Evolutionary conservation across 2,113 vertebrate genomes (phyloP).

Genomic region (Cyanoramphus novaezelandiae): DNA sequence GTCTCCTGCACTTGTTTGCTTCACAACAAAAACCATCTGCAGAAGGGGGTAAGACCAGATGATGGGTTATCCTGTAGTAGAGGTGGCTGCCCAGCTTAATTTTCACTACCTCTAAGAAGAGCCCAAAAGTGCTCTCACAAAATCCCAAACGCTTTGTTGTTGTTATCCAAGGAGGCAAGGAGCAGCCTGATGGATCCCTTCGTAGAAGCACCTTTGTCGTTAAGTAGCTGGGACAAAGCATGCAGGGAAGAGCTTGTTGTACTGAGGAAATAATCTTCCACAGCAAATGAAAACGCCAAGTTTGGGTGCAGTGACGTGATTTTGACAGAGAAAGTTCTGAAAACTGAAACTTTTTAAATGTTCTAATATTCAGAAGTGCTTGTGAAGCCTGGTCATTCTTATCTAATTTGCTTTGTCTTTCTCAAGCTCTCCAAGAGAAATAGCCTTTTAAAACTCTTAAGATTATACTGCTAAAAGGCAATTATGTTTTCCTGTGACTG

Average conservation of each 20-base stretch:
- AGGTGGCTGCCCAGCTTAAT: background rate
- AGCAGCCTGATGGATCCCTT: background rate
- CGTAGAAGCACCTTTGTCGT: fast-evolving
- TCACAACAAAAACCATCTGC: background rate
- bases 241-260: background rate
- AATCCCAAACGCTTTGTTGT: background rate
- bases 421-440: background rate
- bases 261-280: background rate
- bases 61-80: background rate
- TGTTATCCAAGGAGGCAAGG: background rate
- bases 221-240: background rate
- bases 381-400: background rate
- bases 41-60: background rate
- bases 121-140: background rate
- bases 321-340: background rate
- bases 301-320: background rate
- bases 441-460: background rate
- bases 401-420: background rate
- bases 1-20: background rate
- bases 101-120: background rate
- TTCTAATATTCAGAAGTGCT: background rate
- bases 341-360: background rate
- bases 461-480: background rate
- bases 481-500: background rate
- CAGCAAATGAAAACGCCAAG: background rate